Base-by-base conservation (phyloP, 35 echinoderm and acorn worm species). In the Apostichopus californicus region DNA sequence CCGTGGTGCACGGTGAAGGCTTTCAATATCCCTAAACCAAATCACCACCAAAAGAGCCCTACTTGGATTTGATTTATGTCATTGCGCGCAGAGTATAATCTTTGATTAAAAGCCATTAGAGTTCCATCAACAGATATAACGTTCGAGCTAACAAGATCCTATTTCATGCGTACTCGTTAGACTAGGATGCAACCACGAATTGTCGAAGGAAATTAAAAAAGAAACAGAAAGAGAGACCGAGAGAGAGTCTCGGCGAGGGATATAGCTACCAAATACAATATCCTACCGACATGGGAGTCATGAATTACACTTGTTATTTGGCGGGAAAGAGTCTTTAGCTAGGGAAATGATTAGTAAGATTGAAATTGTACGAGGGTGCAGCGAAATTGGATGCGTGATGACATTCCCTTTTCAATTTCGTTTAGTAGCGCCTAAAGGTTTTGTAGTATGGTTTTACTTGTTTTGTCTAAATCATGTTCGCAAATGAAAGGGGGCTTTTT, bases 91-190 rank as follows among this genome's bases (percentile, higher is more conserved):
- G 73, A 78, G 77, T 77, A 79, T 91, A 91, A 91, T 91, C 89
- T 79, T 79, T 91, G 89, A 91, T 91, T 91, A 91, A 91, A 91
- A 91, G 89, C 89, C 89, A 91, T 91, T 91, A 91, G 89, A 79
- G 53, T 28, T 91, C 89, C 89, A 91, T 91, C 77, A 78, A 77
- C 77, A 79, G 77, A 77, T 79, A 79, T 56, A 79, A 53, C 25
- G 79, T 79, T 79, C 89, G 77, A 79, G 77, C 72, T 91, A 91
- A 91, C 89, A 78, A 91, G 89, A 91, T 91, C 89, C 77, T 91
- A 79, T 91, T 91, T 91, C 89, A 91, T 91, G 89, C 73, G 53
- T 68, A 18, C 72, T 91, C 77, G 72, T 91, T 78, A 79, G 89
- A 28, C 72, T 54, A 12, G 17, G 72, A 78, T 91, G 89, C 53